These are phyloP conservation scores for Blastobasis adustella DNA, from an alignment of 2,888 invertebrate genomes.

Conservation along the genomic window DNA sequence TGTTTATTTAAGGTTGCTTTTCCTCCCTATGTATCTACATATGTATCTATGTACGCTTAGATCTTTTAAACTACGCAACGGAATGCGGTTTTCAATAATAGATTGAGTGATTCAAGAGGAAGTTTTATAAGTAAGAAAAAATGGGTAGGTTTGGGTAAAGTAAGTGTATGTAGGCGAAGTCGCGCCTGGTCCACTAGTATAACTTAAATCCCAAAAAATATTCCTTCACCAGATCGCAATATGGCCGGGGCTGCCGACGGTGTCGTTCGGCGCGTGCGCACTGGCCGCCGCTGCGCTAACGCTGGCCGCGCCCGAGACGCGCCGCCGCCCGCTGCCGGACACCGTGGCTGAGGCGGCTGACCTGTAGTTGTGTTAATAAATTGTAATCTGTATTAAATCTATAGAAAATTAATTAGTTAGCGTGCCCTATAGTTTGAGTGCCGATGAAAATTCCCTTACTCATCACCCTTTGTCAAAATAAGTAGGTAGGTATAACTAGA, in stretches of 20 bases:
- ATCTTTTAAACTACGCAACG: background rate
- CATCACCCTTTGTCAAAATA: too few species aligned
- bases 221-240: conserved; percentile 28
- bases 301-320: conserved; percentile 29
- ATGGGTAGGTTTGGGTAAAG: background rate
- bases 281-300: conserved; percentile 29
- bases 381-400: too few species aligned
- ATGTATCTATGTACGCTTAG: too few species aligned
- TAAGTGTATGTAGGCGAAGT: background rate
- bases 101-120: background rate
- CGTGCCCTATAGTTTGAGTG: too few species aligned
- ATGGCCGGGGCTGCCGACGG: conserved; percentile 38
- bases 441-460: too few species aligned
- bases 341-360: conserved; percentile 27
- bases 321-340: conserved; percentile 24
- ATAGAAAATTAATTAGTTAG: too few species aligned
- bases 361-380: too few species aligned
- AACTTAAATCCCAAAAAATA: background rate
- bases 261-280: conserved; percentile 44
- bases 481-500: too few species aligned
- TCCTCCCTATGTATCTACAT: too few species aligned
- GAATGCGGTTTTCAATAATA: background rate
- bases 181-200: background rate
- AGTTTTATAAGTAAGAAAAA: background rate
- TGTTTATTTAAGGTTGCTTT: too few species aligned